phyloP scores from a whole-genome alignment of 2,797 vertebrate genomes.

The Coendou prehensilis region DNA sequence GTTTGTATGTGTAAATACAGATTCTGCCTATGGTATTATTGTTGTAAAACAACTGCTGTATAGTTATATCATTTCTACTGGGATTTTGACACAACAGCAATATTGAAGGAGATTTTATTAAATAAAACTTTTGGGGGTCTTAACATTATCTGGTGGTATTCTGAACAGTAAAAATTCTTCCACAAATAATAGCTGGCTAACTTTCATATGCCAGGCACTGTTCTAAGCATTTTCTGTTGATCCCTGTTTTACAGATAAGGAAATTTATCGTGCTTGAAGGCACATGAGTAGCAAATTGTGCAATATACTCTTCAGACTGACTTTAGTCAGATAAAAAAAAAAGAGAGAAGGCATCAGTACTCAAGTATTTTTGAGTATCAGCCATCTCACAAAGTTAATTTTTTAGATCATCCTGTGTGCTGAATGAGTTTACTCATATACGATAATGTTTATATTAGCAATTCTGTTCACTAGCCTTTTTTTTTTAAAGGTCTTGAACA shows the following conservation, averaged over 20 bases:
- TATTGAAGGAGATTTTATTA: slow-evolving; percentile 54
- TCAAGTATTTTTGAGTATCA: neutral
- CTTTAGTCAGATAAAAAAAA: slow-evolving; percentile 42
- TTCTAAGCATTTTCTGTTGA: neutral
- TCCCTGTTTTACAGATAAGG: neutral
- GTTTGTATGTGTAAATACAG: slow-evolving; percentile 25
- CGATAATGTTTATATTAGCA: neutral
- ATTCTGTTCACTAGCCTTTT: neutral
- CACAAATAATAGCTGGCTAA: slow-evolving; percentile 15
- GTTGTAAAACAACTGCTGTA: slow-evolving; percentile 43
- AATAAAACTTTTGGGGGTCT: slow-evolving; percentile 1
- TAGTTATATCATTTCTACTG: neutral
- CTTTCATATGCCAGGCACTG: neutral
- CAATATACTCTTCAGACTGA: neutral
- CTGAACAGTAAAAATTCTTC: slow-evolving; percentile 12
- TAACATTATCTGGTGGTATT: neutral
- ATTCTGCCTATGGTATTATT: slow-evolving; percentile 31
- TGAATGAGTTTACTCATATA: neutral
- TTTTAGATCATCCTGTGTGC: slow-evolving; percentile 21
- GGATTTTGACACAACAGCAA: slow-evolving; percentile 27
- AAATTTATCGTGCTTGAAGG: neutral
- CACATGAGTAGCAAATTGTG: neutral
- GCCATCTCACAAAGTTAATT: slow-evolving; percentile 1
- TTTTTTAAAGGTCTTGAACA: slow-evolving; percentile 49
- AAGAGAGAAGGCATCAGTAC: neutral